Base-by-base conservation (phyloP, 2,797 vertebrate species). In the Phylloscopus collybita region DNA sequence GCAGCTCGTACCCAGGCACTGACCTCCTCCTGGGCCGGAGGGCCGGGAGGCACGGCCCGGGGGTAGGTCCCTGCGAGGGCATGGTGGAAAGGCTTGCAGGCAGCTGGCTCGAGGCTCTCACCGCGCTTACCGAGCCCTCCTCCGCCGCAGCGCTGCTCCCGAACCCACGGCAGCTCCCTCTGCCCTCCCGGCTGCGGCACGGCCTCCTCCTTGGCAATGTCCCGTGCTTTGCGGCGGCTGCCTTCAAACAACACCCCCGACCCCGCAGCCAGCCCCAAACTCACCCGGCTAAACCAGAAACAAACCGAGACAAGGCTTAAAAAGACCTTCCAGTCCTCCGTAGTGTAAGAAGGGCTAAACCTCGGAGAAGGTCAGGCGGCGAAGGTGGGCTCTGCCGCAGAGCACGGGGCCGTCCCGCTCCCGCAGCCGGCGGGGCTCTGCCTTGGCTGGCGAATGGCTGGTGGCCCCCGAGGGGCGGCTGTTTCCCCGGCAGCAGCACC, bases 391-490 rank as follows among this genome's bases (percentile, higher is more conserved):
- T 80, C 10, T 49, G 57, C 80, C 6, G 10, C 73, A 51, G 86
- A 82, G 81, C 90, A 71, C 2, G 32, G 86, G 51, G 65, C 67
- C 2, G 1, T 47, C 19, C 61, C 2, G 1, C 71, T 91, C 21
- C 67, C 17, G 51, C 59, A 40, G 86, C 64, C 51, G 9, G 65
- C 1, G 19, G 82, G 50, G 73, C 3, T 1, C 42, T 76, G 92
- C 79, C 83, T 78, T 84, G 75, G 86, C 92, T 94, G 32, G 30
- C 2, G 14, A 81, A 92, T 88, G 94, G 89, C 95, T 93, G 86
- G 65, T 5, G 34, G 80, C 47, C 80, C 72, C 66, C 11, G 9
- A 15, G 16, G 71, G n/a, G 65, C 30, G 61, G 59, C 84, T 27
- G 27, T 22, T 82, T 40, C 62, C 76, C 69, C 18, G 3, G 66